Evolutionary conservation across 2,888 invertebrate species (phyloP).

Genomic region (Malthinus flaveolus): DNA sequence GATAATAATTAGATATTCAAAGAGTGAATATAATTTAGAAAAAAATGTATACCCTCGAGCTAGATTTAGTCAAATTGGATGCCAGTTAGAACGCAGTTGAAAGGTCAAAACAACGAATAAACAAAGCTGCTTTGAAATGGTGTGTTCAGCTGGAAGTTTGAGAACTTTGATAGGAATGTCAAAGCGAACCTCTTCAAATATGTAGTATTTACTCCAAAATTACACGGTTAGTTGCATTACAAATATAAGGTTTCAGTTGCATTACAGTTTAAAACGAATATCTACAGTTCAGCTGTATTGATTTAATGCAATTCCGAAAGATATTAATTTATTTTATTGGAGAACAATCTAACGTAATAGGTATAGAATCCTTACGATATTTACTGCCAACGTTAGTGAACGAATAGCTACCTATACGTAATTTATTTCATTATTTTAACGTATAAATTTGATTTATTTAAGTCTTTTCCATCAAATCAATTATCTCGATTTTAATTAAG

Average conservation of each 20-base stretch:
- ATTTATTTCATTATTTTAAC: too few species aligned
- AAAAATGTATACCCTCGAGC: slow-evolving; percentile 9
- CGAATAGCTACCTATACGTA: too few species aligned
- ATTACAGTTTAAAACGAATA: too few species aligned
- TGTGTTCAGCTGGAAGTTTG: slow-evolving; percentile 37
- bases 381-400: too few species aligned
- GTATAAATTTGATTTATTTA: too few species aligned
- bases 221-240: slow-evolving; percentile 23
- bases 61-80: slow-evolving; percentile 22
- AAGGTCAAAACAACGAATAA: slow-evolving; percentile 33
- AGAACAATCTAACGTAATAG: too few species aligned
- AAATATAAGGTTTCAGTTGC: slow-evolving; percentile 6
- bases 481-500: too few species aligned
- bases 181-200: slow-evolving; percentile 23
- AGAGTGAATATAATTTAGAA: slow-evolving; percentile 11
- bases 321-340: too few species aligned
- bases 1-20: neutral
- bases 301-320: too few species aligned
- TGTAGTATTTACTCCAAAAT: slow-evolving; percentile 16
- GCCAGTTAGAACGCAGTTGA: slow-evolving; percentile 20
- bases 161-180: slow-evolving; percentile 32
- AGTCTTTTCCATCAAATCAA: too few species aligned
- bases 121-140: slow-evolving; percentile 26
- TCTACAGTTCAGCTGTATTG: neutral
- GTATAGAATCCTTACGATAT: too few species aligned